phyloP scores from a whole-genome alignment of 53 echinoderm and acorn worm genomes.

The Holothuria scabra region DNA sequence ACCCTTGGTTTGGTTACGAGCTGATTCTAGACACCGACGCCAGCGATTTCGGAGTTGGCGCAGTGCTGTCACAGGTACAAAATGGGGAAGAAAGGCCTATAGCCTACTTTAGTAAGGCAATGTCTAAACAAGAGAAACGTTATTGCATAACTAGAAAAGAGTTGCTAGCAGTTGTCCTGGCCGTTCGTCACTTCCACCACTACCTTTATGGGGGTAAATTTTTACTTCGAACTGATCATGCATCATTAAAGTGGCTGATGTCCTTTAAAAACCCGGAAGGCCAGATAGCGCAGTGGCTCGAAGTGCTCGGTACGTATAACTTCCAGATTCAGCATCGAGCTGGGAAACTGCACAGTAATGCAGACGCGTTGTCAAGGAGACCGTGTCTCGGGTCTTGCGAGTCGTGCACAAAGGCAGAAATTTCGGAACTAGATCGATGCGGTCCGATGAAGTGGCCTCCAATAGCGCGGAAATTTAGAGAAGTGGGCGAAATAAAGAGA shows the following conservation, averaged over 20 bases:
- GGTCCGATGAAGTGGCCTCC: too few species aligned
- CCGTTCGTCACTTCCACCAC: background rate
- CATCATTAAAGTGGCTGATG: background rate
- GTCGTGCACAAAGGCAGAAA: background rate
- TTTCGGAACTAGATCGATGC: too few species aligned
- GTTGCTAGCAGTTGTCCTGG: background rate
- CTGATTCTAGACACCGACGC: constrained; percentile 23
- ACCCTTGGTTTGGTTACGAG: background rate
- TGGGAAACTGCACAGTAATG: constrained; percentile 2
- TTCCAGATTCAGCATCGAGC: background rate
- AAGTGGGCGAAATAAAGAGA: too few species aligned
- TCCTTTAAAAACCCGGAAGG: background rate
- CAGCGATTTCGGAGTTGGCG: constrained; percentile 16
- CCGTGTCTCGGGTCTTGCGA: constrained; percentile 2
- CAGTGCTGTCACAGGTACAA: constrained; percentile 20
- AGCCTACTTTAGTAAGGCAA: background rate
- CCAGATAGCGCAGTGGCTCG: constrained; percentile 5
- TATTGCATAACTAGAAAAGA: constrained; percentile 35
- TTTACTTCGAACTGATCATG: constrained; percentile 6
- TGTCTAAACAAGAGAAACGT: background rate
- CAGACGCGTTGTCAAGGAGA: constrained; percentile 3
- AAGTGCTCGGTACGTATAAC: background rate
- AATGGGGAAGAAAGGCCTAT: constrained; percentile 10
- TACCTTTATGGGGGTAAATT: constrained; percentile 19
- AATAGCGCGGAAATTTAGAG: too few species aligned